These are phyloP conservation scores for Gonioctena quinquepunctata DNA, from an alignment of 1,140 invertebrate species.

Conservation along the genomic window DNA sequence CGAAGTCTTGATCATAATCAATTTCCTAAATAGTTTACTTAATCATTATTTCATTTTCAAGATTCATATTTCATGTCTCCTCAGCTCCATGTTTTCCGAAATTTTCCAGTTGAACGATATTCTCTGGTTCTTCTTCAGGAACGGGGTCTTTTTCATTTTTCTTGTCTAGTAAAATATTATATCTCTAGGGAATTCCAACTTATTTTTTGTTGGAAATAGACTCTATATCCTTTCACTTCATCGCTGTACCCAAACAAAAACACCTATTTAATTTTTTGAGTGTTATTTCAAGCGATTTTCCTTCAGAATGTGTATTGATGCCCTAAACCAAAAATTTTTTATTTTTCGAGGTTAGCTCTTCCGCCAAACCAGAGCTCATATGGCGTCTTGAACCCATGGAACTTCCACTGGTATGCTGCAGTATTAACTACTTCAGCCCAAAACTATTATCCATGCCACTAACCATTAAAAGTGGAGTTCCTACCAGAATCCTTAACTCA, in stretches of 20 bases:
- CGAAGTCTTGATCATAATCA: too few relatives aligned
- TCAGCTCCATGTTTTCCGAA: neutral
- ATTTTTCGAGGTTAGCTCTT: slow-evolving; percentile 38
- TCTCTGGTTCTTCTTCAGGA: too few relatives aligned
- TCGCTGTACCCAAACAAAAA: too few relatives aligned
- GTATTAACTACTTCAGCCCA: slow-evolving; percentile 55
- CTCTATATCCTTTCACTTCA: too few relatives aligned
- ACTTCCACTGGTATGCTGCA: slow-evolving; percentile 50
- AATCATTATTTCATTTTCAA: too few relatives aligned
- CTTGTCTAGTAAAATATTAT: slow-evolving; percentile 13
- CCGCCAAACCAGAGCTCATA: slow-evolving; percentile 54
- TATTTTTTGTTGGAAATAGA: slow-evolving; percentile 18
- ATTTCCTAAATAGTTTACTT: too few relatives aligned
- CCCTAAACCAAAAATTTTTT: slow-evolving; percentile 50
- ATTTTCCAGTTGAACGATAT: too few relatives aligned
- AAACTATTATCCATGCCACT: slow-evolving; percentile 37
- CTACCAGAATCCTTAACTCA: slow-evolving; percentile 54
- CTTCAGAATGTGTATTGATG: slow-evolving; percentile 54
- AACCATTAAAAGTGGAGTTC: slow-evolving; percentile 54
- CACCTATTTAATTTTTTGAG: slow-evolving; percentile 45
- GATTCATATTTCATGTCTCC: too few relatives aligned
- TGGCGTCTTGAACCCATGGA: slow-evolving; percentile 43
- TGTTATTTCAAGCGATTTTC: too few relatives aligned
- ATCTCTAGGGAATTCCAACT: slow-evolving; percentile 1
- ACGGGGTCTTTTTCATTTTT: too few relatives aligned